Conservation (phyloP, 2,113 vertebrate genomes). For the Phylloscopus trochiloides region DNA sequence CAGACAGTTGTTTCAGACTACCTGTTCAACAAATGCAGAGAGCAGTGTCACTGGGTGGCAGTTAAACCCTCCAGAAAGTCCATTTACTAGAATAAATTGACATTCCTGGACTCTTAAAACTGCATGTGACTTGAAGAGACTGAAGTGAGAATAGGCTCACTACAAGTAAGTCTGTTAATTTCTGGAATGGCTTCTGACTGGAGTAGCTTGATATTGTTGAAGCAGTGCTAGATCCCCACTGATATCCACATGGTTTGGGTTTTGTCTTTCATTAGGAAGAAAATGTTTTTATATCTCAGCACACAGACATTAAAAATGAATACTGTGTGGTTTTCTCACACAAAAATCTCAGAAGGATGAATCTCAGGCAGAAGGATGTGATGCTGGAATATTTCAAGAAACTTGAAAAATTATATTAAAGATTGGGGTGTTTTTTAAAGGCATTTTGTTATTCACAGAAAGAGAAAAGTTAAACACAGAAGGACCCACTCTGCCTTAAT, state of each 20-base stretch:
- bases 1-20: neutral
- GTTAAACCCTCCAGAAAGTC: neutral
- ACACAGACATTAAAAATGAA: neutral
- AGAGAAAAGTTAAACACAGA: neutral
- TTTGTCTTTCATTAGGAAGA: neutral
- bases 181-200: neutral
- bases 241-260: neutral
- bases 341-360: neutral
- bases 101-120: neutral
- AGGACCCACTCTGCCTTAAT: neutral
- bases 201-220: neutral
- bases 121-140: neutral
- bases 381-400: neutral
- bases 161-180: neutral
- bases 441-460: neutral
- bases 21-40: neutral
- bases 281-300: neutral
- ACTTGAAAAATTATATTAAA: neutral
- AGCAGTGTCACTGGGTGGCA: neutral
- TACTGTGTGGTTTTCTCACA: rapidly evolving
- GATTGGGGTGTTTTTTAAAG: rapidly evolving
- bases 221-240: neutral
- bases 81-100: neutral
- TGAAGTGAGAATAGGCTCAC: neutral
- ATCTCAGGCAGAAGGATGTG: neutral